These are phyloP conservation scores for Pristionchus fissidentatus DNA, from an alignment of 2,888 invertebrate species.

Conservation along the genomic window DNA sequence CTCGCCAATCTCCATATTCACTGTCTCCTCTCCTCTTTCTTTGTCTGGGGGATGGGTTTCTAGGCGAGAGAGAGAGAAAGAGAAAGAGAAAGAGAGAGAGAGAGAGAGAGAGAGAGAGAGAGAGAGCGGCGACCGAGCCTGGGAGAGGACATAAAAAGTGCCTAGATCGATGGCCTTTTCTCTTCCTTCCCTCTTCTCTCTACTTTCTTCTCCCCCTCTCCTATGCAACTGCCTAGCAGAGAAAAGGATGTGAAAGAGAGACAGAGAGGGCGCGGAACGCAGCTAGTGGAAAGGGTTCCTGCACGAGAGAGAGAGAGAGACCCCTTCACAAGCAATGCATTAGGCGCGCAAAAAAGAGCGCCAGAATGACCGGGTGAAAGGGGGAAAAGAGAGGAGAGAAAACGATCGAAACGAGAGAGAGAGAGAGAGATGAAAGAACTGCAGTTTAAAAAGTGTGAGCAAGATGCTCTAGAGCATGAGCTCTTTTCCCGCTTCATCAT, in stretches of 20 bases:
- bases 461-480: neutral
- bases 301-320: neutral
- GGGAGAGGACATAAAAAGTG: neutral
- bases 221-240: too few species aligned
- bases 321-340: too few species aligned
- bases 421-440: neutral
- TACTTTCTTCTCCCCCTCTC: neutral
- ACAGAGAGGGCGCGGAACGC: neutral
- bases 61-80: neutral
- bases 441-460: neutral
- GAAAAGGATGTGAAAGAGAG: neutral
- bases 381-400: neutral
- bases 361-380: neutral
- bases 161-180: conserved; percentile 11
- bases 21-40: neutral
- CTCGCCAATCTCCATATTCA: neutral
- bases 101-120: neutral
- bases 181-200: neutral
- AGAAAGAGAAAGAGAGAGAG: conserved; percentile 6
- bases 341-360: too few species aligned
- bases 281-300: neutral
- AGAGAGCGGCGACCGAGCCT: neutral
- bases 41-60: neutral
- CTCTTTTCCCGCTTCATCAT: neutral
- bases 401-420: too few species aligned